Evolutionary conservation across 2,797 vertebrate genomes (phyloP), one percentile per base, ranked within the genome.

Genomic region (Florisuga fusca): DNA sequence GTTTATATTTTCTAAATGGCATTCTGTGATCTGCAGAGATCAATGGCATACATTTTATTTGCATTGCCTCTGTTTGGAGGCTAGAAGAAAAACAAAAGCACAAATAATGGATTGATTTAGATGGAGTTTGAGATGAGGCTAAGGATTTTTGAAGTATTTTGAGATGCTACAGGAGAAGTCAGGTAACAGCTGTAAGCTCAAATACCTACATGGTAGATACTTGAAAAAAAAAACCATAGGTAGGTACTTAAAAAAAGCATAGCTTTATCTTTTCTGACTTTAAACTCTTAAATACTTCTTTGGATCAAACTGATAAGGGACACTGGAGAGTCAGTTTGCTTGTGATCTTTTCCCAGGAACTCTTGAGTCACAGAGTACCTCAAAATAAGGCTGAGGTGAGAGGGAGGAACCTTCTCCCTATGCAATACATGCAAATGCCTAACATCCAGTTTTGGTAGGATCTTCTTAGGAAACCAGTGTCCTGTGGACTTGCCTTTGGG

Each of bases 1-100:
- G 57, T n/a, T 91, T 89, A 18, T 89, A 77, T 93, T 93, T 94
- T 87, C 68, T 95, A 91, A 96, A 95, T 48, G 69, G 66, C 25
- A 29, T 83, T 84, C 86, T 92, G 62, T 92, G 75, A 43, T 89
- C 78, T 85, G 45, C 82, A 90, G 67, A 84, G 78, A 86, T 95
- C 75, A 87, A 88, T 85, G 75, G 58, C 27, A 51, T 73, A 71
- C 34, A 68, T 90, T 94, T 95, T 79, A 38, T 75, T 93, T 76
- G 38, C 74, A 50, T 61, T 90, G 71, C 54, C 38, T 89, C n/a
- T 5, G 1, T 90, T 95, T 75, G 50, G 33, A 86, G 71, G 76
- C 91, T 81, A 53, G 31, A 45, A 76, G 91, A 41, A 54, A 77
- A 94, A 86, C 72, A 90, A 84, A 94, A 91, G 54, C 51, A 78